Conservation (phyloP, 2,797 vertebrate genomes). For the Sylvia borin region DNA sequence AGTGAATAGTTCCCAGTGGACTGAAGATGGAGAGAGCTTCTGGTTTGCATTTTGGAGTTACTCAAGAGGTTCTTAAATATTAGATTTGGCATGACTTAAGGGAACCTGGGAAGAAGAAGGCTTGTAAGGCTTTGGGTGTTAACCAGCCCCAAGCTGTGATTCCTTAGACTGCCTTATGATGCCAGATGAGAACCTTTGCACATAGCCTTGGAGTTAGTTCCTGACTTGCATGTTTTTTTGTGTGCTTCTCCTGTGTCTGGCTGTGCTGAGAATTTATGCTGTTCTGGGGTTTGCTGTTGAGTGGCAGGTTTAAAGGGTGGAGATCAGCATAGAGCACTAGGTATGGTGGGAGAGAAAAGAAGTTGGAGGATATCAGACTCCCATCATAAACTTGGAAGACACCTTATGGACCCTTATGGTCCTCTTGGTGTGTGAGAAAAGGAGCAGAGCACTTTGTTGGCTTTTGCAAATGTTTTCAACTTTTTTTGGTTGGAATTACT, state of each 20-base stretch:
- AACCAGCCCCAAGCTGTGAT: not conserved
- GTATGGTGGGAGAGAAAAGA: not conserved
- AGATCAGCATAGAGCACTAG: not conserved
- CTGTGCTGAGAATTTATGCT: not conserved
- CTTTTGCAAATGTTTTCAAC: not conserved
- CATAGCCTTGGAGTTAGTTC: not conserved
- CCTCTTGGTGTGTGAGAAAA: not conserved
- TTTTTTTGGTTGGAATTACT: not conserved
- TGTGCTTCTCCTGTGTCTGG: not conserved
- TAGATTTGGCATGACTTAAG: not conserved
- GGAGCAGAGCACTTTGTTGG: not conserved
- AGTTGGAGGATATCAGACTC: not conserved
- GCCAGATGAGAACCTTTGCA: not conserved
- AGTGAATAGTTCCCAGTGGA: not conserved
- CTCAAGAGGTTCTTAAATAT: not conserved
- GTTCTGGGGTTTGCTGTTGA: not conserved
- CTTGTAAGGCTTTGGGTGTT: not conserved
- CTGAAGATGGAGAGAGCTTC: not conserved
- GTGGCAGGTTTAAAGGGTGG: not conserved
- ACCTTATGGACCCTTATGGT: not conserved
- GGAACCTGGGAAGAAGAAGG: not conserved
- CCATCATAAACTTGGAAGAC: not conserved
- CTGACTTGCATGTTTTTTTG: not conserved
- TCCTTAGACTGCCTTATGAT: not conserved
- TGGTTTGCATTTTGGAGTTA: slow-evolving; percentile 15